Conservation (phyloP, 2,888 invertebrate species). For the Sarcophaga subvicina region DNA sequence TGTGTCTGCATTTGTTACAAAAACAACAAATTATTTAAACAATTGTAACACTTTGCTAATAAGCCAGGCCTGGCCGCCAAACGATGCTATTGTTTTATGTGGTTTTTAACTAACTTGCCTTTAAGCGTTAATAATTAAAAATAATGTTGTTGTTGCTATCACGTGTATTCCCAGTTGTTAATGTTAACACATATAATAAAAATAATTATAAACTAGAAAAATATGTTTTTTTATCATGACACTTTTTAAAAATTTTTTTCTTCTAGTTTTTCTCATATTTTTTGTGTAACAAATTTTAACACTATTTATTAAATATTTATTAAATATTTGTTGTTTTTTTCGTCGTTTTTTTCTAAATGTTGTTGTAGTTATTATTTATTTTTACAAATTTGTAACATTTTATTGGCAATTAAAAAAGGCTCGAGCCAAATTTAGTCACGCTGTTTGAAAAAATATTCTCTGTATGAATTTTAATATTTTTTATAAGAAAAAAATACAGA, state of each 20-base stretch:
- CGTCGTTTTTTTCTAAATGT: not conserved
- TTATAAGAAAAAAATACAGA: not conserved
- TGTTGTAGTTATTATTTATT: slow-evolving; percentile 30
- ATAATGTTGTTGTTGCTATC: not conserved
- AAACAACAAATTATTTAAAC: slow-evolving; percentile 43
- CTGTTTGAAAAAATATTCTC: not conserved
- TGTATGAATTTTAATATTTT: not conserved
- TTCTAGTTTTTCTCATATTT: not conserved
- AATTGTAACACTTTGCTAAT: slow-evolving; percentile 57
- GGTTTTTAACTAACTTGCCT: slow-evolving; percentile 44
- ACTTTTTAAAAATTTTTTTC: not conserved
- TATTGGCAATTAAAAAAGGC: slow-evolving; percentile 76
- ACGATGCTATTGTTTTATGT: slow-evolving; percentile 50
- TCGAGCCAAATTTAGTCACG: slow-evolving; percentile 53
- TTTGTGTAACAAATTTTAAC: not conserved
- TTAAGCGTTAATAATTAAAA: slow-evolving; percentile 44
- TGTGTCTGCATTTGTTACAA: slow-evolving; percentile 19
- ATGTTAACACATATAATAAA: slow-evolving; percentile 28
- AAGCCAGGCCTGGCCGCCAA: not conserved
- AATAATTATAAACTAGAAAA: slow-evolving; percentile 25
- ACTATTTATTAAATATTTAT: slow-evolving; percentile 2
- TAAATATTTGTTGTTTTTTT: slow-evolving; percentile 31
- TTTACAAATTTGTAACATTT: slow-evolving; percentile 78
- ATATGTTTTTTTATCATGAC: not conserved
- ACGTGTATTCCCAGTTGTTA: not conserved